Evolutionary conservation across 2,797 vertebrate genomes (phyloP).

Genomic region (Eulemur mongoz): DNA sequence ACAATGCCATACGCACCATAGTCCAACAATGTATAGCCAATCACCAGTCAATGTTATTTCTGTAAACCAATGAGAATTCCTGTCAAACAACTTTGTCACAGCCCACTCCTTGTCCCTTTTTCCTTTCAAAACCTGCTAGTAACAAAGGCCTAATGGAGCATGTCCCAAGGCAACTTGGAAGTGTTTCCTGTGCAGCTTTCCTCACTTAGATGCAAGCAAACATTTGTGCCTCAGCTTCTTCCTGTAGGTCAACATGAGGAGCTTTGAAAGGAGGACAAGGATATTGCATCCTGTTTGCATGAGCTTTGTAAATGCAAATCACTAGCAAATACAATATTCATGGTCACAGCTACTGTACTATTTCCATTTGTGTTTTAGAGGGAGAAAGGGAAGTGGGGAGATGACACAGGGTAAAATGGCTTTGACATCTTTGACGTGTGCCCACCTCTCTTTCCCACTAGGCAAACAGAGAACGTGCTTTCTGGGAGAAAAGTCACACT

Average conservation of each 20-base stretch:
- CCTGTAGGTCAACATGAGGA: not conserved
- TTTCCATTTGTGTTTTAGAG: not conserved
- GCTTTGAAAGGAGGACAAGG: not conserved
- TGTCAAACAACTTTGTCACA: not conserved
- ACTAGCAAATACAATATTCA: not conserved
- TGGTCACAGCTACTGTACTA: not conserved
- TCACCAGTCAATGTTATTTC: not conserved
- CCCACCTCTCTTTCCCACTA: not conserved
- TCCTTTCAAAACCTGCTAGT: not conserved
- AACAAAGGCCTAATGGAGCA: not conserved
- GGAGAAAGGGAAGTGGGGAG: not conserved
- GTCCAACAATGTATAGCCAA: not conserved
- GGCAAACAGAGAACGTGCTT: not conserved
- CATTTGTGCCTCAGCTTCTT: not conserved
- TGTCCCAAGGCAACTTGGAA: not conserved
- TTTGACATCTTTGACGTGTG: not conserved
- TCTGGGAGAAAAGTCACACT: not conserved
- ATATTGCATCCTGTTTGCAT: not conserved
- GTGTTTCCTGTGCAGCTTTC: not conserved
- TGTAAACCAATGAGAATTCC: not conserved
- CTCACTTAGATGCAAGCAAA: not conserved
- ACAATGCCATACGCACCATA: not conserved
- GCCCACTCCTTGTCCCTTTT: not conserved
- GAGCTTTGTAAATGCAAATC: conserved; percentile 1
- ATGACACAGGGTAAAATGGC: not conserved